Percentiles rank a stretch among this genome's conserved stretches.
Conservation (phyloP, 2,888 invertebrate genomes). For the Eupithecia insigniata region DNA sequence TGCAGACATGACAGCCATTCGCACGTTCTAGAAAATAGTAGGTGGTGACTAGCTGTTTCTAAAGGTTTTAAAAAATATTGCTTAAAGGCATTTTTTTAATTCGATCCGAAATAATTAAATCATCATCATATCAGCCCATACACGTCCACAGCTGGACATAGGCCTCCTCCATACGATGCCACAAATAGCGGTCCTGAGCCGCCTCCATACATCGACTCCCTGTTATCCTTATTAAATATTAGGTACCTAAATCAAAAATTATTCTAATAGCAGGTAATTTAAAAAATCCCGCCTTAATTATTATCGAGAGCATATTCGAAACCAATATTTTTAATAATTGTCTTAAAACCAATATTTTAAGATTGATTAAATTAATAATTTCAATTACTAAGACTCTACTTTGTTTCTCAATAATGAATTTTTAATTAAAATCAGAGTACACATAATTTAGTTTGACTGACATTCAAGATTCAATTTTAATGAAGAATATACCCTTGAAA, state of each 20-base stretch:
- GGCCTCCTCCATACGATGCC: too few relatives aligned
- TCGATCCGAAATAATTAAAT: neutral
- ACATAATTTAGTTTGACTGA: neutral
- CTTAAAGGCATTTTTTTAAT: neutral
- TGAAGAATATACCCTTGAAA: slow-evolving; percentile 8
- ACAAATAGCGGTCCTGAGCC: too few relatives aligned
- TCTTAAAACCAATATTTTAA: neutral
- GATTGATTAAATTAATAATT: neutral
- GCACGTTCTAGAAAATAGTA: slow-evolving; percentile 28
- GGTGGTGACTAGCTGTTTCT: neutral
- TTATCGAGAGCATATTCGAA: neutral
- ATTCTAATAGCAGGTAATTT: neutral
- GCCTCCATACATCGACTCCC: too few relatives aligned
- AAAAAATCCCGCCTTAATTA: neutral
- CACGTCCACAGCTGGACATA: too few relatives aligned
- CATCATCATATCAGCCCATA: too few relatives aligned
- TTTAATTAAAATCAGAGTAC: neutral
- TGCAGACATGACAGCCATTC: slow-evolving; percentile 21
- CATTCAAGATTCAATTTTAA: neutral
- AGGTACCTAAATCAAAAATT: neutral
- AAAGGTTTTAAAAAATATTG: neutral
- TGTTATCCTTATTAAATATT: too few relatives aligned
- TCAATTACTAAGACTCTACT: neutral
- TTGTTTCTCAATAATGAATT: neutral
- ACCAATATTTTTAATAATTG: neutral